These are phyloP conservation scores for Misgurnus mizolepis DNA, from an alignment of 2,113 vertebrate species.

Conservation along the genomic window DNA sequence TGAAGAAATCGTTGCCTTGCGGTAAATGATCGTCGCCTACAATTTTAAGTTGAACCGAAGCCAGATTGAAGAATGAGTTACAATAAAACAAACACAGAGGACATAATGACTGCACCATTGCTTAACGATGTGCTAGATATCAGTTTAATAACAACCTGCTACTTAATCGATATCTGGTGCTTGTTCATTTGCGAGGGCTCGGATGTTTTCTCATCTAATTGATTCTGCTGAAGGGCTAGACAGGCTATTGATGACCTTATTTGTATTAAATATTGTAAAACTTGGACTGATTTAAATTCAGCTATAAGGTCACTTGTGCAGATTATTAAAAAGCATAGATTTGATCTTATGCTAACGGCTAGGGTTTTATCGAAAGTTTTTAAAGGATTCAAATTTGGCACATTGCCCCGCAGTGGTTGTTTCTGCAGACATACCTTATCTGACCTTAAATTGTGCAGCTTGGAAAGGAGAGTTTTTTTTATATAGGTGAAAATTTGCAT, in stretches of 20 bases:
- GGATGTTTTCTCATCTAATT: slow-evolving; percentile 24
- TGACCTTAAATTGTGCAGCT: too few relatives aligned
- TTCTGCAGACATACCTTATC: too few relatives aligned
- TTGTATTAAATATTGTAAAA: background rate
- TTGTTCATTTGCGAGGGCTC: slow-evolving; percentile 13
- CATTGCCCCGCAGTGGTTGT: too few relatives aligned
- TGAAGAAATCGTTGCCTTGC: slow-evolving; percentile 35
- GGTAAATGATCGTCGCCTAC: slow-evolving; percentile 44
- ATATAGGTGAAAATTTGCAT: too few relatives aligned
- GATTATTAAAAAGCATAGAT: background rate
- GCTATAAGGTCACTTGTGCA: background rate
- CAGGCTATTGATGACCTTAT: background rate
- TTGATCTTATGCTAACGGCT: too few relatives aligned
- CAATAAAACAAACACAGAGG: slow-evolving; percentile 31
- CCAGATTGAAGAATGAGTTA: slow-evolving; percentile 29
- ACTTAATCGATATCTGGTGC: slow-evolving; percentile 31
- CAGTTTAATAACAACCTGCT: slow-evolving; percentile 19
- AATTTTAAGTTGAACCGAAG: slow-evolving; percentile 16
- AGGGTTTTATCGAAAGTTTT: too few relatives aligned
- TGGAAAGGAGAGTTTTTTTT: too few relatives aligned
- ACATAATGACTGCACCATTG: slow-evolving; percentile 1
- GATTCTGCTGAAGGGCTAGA: slow-evolving; percentile 21
- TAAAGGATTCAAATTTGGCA: too few relatives aligned
- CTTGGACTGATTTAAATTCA: background rate
- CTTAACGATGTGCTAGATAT: slow-evolving; percentile 17